phyloP scores from a whole-genome alignment of 2,888 invertebrate genomes.

The Drosophila mayaguana region DNA sequence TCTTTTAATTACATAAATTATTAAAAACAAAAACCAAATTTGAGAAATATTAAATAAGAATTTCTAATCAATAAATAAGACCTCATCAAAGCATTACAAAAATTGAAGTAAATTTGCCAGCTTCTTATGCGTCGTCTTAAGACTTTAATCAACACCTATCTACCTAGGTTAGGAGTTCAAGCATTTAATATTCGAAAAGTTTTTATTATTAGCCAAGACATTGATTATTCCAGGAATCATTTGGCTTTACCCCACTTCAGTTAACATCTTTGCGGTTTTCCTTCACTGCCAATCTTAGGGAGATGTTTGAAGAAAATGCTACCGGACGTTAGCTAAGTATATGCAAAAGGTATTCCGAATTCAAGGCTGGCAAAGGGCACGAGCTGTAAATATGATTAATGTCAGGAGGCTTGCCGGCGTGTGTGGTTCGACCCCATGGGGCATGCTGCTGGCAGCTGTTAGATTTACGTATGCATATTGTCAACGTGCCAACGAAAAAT shows the following conservation, averaged over 20 bases:
- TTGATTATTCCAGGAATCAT: neutral
- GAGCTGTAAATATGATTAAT: conserved; percentile 59
- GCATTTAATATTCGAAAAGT: neutral
- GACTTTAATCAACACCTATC: neutral
- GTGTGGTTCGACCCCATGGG: no score
- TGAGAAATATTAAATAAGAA: no score
- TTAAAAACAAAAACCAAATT: no score
- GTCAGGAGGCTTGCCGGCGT: conserved; percentile 11
- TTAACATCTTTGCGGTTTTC: neutral
- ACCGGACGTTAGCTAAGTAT: neutral
- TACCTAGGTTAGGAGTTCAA: no score
- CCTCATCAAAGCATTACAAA: no score
- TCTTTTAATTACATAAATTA: no score
- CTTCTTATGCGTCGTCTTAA: no score
- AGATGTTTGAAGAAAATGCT: neutral
- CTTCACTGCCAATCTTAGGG: neutral
- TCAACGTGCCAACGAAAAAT: conserved; percentile 59
- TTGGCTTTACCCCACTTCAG: neutral
- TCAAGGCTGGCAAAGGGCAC: conserved; percentile 14
- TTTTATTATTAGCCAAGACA: neutral
- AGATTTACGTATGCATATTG: conserved; percentile 41
- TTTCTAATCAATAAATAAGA: no score
- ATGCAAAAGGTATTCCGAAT: conserved; percentile 15
- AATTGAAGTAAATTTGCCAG: no score
- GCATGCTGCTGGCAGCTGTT: conserved; percentile 28